These are phyloP conservation scores for Ametastegia equiseti DNA, from an alignment of 2,888 invertebrate genomes.

Conservation along the genomic window DNA sequence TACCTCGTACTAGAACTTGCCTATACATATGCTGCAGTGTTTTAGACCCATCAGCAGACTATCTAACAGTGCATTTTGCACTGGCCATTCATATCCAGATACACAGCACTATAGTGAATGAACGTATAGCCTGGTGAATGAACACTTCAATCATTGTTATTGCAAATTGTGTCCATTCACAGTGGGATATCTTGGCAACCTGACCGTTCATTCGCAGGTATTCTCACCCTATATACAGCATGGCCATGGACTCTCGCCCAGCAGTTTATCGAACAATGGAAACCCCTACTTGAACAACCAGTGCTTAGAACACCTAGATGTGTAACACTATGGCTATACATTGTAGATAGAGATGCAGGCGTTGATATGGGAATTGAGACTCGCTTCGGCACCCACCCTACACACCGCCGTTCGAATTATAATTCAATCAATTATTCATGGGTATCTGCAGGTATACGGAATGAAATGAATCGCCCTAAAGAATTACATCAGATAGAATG, in stretches of 20 bases:
- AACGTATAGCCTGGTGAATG: too few relatives aligned
- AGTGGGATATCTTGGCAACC: too few relatives aligned
- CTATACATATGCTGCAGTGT: too few relatives aligned
- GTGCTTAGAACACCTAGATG: background rate
- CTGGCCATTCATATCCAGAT: too few relatives aligned
- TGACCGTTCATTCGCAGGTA: too few relatives aligned
- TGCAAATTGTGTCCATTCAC: too few relatives aligned
- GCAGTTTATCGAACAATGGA: constrained; percentile 8
- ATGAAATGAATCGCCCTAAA: background rate
- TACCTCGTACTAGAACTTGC: too few relatives aligned
- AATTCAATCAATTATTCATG: background rate
- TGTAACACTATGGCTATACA: background rate
- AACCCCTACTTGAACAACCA: background rate
- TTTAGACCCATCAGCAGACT: too few relatives aligned
- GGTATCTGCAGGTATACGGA: background rate
- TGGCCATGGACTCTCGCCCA: constrained; percentile 7
- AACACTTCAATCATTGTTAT: too few relatives aligned
- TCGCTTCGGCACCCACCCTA: background rate
- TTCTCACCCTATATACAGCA: background rate
- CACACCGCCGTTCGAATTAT: background rate
- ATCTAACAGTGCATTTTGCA: too few relatives aligned
- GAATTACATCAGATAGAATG: background rate
- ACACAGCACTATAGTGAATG: too few relatives aligned
- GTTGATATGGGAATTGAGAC: background rate
- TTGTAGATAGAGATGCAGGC: background rate